Evolutionary conservation across 2,113 vertebrate species (phyloP).

Genomic region (Brienomyrus brachyistius): DNA sequence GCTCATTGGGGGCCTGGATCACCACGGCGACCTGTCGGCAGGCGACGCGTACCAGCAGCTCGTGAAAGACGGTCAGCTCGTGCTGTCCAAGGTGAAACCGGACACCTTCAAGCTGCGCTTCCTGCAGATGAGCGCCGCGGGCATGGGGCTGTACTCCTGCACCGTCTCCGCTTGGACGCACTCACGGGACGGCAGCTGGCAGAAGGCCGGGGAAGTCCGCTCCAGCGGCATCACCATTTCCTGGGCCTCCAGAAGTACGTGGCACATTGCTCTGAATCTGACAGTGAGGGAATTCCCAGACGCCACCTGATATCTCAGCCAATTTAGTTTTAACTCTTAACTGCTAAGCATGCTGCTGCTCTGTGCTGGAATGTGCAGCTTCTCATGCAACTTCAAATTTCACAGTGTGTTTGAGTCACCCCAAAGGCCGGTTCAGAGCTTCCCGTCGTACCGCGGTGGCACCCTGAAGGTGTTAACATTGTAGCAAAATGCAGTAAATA

Average conservation of each 20-base stretch:
- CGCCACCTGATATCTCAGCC: background rate
- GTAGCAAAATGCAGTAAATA: background rate
- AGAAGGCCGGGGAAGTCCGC: slow-evolving; percentile 60
- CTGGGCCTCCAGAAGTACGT: slow-evolving; percentile 69
- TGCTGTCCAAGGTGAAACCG: slow-evolving; percentile 52
- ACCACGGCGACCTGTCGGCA: slow-evolving; percentile 55
- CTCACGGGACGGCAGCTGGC: slow-evolving; percentile 62
- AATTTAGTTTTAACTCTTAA: background rate
- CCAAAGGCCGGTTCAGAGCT: background rate
- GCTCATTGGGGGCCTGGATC: slow-evolving; percentile 56
- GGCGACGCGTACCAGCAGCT: slow-evolving; percentile 53
- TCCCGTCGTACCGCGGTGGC: background rate
- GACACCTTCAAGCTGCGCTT: slow-evolving; percentile 66
- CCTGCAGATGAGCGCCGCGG: slow-evolving; percentile 66
- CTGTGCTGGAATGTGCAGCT: background rate
- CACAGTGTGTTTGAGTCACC: background rate
- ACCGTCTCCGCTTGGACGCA: slow-evolving; percentile 60
- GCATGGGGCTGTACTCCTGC: slow-evolving; percentile 71
- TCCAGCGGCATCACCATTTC: slow-evolving; percentile 56
- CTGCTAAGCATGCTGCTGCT: background rate
- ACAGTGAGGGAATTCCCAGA: background rate
- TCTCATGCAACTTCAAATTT: background rate
- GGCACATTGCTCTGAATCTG: background rate
- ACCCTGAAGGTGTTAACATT: background rate
- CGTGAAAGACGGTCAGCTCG: slow-evolving; percentile 59